Percentiles rank a stretch among this genome's conserved stretches.
phyloP scores from a whole-genome alignment of 2,113 vertebrate species.

The Anarhynchus alexandrinus region DNA sequence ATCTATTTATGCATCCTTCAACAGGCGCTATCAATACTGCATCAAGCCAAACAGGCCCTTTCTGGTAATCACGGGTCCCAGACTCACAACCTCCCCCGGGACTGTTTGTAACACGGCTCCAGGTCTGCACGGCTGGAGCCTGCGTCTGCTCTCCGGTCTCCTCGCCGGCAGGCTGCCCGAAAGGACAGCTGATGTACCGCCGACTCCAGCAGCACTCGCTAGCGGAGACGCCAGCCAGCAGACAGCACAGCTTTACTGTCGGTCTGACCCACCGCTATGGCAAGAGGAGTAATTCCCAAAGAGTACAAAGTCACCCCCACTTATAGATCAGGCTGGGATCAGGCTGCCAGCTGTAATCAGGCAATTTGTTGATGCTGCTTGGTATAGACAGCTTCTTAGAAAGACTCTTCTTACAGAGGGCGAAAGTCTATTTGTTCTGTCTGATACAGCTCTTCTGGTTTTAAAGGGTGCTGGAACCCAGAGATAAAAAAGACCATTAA shows the following conservation, averaged over 20 bases:
- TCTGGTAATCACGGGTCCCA: not conserved
- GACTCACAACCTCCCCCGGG: not conserved
- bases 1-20: not conserved
- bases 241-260: not conserved
- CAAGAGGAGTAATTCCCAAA: not conserved
- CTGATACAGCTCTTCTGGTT: not conserved
- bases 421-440: not conserved
- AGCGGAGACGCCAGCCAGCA: not conserved
- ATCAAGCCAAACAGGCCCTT: not conserved
- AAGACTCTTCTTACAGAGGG: not conserved
- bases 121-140: not conserved
- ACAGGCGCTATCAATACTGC: not conserved
- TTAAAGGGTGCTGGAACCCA: not conserved
- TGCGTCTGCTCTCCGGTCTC: not conserved
- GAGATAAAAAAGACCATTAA: not conserved
- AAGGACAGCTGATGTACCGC: not conserved
- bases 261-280: not conserved
- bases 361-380: not conserved
- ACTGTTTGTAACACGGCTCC: not conserved
- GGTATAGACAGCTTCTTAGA: not conserved
- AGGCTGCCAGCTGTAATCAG: not conserved
- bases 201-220: not conserved
- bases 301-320: not conserved
- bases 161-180: not conserved
- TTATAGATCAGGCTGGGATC: not conserved